Evolutionary conservation across 2,113 vertebrate species (phyloP).

Genomic region (Sturnira hondurensis): DNA sequence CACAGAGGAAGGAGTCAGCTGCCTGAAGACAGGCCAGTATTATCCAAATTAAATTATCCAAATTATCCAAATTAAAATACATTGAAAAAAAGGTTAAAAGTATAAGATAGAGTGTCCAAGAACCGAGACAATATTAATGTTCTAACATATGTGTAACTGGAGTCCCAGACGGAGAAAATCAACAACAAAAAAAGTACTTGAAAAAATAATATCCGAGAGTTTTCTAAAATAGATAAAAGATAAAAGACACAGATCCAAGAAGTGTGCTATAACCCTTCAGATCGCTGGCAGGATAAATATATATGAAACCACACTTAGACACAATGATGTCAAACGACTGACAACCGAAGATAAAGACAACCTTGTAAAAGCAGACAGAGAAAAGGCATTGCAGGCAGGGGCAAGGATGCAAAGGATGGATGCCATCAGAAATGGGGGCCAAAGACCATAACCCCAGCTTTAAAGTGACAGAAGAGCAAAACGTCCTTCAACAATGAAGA

Average conservation of each 20-base stretch:
- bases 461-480: not conserved
- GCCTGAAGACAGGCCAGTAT: not conserved
- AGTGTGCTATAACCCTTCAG: not conserved
- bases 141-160: no score
- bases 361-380: not conserved
- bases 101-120: no score
- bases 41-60: no score
- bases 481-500: not conserved
- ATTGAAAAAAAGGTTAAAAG: no score
- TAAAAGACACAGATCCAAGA: not conserved
- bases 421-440: not conserved
- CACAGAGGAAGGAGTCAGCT: not conserved
- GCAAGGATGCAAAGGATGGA: not conserved
- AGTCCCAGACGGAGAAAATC: not conserved
- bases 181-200: not conserved
- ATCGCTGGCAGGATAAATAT: not conserved
- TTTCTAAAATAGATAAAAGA: constrained; percentile 29
- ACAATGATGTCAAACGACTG: not conserved
- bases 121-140: no score
- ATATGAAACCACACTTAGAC: not conserved
- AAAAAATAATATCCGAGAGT: not conserved
- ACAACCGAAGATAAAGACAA: not conserved
- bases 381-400: not conserved
- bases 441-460: not conserved
- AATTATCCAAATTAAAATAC: no score